phyloP scores from a whole-genome alignment of 2,113 vertebrate genomes.

The Oostethus manadensis region DNA sequence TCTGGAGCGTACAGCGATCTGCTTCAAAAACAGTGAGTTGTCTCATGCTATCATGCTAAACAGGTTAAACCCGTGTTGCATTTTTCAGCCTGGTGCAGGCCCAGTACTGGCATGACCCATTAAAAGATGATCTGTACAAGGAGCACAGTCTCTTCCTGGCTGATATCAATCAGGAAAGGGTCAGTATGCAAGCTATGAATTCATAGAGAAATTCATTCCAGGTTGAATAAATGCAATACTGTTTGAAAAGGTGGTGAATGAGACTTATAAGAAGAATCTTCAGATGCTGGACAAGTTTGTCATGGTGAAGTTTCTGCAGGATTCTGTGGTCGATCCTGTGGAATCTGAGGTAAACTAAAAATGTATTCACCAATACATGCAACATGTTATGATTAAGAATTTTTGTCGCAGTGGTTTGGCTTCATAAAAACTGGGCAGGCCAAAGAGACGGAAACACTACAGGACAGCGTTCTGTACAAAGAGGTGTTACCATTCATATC shows the following conservation, averaged over 20 bases:
- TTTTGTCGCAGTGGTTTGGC: slow-evolving; percentile 86
- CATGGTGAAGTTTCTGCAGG: slow-evolving; percentile 93
- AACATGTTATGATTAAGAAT: too few species aligned
- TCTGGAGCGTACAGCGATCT: slow-evolving; percentile 75
- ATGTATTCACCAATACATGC: not conserved
- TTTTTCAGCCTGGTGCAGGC: slow-evolving; percentile 87
- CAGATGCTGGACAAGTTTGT: slow-evolving; percentile 88
- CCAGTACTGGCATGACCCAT: slow-evolving; percentile 94
- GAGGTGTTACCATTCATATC: slow-evolving; percentile 71
- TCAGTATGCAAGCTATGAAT: slow-evolving; percentile 49
- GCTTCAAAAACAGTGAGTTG: slow-evolving; percentile 83
- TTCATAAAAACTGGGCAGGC: slow-evolving; percentile 88
- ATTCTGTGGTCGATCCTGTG: slow-evolving; percentile 86
- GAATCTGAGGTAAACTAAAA: slow-evolving; percentile 77
- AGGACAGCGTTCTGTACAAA: slow-evolving; percentile 82
- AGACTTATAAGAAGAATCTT: slow-evolving; percentile 90
- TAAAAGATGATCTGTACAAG: slow-evolving; percentile 85
- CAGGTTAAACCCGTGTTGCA: not conserved
- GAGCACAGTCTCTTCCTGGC: slow-evolving; percentile 87
- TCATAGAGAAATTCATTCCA: not conserved
- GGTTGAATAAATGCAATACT: not conserved
- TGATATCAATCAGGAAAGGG: slow-evolving; percentile 95
- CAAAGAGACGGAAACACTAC: slow-evolving; percentile 80
- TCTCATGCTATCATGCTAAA: too few species aligned
- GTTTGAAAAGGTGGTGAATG: slow-evolving; percentile 75